Percentiles rank a stretch among this genome's conserved stretches.
Conservation (phyloP, 2,797 vertebrate genomes). For the Sebastes umbrosus region DNA sequence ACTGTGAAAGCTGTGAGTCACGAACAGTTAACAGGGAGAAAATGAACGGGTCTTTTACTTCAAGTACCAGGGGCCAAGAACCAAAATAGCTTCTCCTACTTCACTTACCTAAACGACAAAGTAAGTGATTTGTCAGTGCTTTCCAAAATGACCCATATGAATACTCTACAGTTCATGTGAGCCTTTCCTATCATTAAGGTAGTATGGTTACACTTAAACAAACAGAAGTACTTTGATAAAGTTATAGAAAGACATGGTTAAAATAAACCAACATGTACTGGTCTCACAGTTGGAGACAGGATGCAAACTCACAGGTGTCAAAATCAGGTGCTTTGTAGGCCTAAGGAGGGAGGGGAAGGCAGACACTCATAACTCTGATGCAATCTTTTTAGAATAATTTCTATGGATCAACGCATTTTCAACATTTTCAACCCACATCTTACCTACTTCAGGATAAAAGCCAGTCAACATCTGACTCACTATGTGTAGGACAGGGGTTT, state of each 20-base stretch:
- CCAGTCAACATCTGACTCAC: neutral
- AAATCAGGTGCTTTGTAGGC: neutral
- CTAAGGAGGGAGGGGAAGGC: neutral
- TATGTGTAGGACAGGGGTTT: neutral
- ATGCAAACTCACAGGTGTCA: neutral
- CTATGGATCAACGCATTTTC: neutral
- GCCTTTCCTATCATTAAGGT: too few species aligned
- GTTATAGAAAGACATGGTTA: neutral
- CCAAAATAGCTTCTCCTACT: neutral
- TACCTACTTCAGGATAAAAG: neutral
- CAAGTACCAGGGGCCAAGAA: neutral
- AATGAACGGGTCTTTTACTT: neutral
- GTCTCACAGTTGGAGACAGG: too few species aligned
- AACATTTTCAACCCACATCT: neutral
- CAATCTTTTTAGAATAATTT: neutral
- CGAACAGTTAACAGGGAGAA: neutral
- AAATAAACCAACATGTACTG: neutral
- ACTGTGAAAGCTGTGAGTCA: neutral
- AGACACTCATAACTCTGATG: neutral
- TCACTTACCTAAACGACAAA: neutral
- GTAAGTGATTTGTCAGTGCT: neutral
- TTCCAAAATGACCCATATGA: neutral
- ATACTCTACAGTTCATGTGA: neutral
- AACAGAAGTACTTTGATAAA: neutral
- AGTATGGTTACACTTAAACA: too few species aligned